Evolutionary conservation across 2,797 vertebrate genomes (phyloP).

Genomic region (Melanotaenia parkinsoni): DNA sequence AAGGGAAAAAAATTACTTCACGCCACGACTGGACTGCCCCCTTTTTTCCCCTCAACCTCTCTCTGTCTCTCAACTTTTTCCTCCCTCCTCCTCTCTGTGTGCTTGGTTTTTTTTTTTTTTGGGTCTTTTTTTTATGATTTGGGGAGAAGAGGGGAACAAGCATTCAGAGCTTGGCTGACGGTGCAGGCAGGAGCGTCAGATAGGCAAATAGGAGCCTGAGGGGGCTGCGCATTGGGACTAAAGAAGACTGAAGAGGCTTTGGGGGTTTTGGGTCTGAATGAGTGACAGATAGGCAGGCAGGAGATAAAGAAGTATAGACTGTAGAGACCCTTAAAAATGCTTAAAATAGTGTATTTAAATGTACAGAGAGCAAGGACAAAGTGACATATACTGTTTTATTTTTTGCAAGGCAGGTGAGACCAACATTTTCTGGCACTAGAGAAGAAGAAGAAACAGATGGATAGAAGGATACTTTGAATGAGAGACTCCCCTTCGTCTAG

Average conservation of each 20-base stretch:
- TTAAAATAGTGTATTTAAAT: conserved; percentile 23
- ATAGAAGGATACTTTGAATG: conserved; percentile 49
- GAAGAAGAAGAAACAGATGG: conserved; percentile 43
- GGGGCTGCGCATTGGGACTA: conserved; percentile 54
- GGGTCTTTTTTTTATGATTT: conserved; percentile 72
- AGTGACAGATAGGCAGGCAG: conserved; percentile 42
- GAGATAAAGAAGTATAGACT: conserved; percentile 34
- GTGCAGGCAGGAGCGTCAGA: conserved; percentile 80
- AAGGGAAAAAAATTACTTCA: conserved; percentile 77
- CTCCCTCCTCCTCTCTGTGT: conserved; percentile 59
- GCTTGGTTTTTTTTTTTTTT: conserved; percentile 44
- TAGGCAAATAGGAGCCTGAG: conserved; percentile 67
- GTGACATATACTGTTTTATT: not conserved
- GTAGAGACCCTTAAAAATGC: conserved; percentile 14
- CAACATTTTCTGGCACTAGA: conserved; percentile 43
- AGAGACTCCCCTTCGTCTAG: conserved; percentile 44
- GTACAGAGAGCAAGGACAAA: conserved; percentile 25
- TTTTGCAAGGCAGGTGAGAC: conserved; percentile 28
- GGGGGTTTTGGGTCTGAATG: conserved; percentile 43
- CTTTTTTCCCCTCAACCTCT: conserved; percentile 78
- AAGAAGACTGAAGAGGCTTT: conserved; percentile 58
- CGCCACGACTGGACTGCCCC: conserved; percentile 81
- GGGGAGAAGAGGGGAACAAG: conserved; percentile 77
- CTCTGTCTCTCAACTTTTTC: conserved; percentile 73
- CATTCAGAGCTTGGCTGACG: conserved; percentile 78